These are phyloP conservation scores for Spodoptera exigua DNA, from an alignment of 2,888 invertebrate species.

Conservation along the genomic window DNA sequence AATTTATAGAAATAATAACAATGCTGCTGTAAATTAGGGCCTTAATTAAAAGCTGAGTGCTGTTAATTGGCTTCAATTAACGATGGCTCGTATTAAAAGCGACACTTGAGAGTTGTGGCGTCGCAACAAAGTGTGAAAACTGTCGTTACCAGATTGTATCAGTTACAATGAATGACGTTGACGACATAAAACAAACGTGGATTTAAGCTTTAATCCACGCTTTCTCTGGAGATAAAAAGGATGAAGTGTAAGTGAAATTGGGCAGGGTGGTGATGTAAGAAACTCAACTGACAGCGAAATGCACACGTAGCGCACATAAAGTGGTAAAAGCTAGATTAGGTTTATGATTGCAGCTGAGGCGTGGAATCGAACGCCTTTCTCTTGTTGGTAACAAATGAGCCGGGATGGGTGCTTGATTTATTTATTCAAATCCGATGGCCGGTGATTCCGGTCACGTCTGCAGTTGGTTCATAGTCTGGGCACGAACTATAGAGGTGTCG, in stretches of 20 bases:
- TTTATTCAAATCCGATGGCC: slow-evolving; percentile 83
- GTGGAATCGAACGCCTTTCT: slow-evolving; percentile 84
- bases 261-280: slow-evolving; percentile 46
- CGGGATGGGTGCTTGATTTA: slow-evolving; percentile 79
- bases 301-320: slow-evolving; percentile 70
- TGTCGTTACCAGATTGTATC: slow-evolving; percentile 63
- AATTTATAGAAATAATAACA: slow-evolving; percentile 32
- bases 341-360: slow-evolving; percentile 74
- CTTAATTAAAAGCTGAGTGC: slow-evolving; percentile 54
- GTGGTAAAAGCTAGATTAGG: slow-evolving; percentile 79
- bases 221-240: slow-evolving; percentile 80
- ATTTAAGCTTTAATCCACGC: slow-evolving; percentile 65
- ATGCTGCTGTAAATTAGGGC: slow-evolving; percentile 52
- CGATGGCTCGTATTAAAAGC: slow-evolving; percentile 45
- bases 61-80: slow-evolving; percentile 64
- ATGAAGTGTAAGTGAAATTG: slow-evolving; percentile 67
- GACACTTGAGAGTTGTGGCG: slow-evolving; percentile 30
- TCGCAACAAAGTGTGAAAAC: slow-evolving; percentile 64
- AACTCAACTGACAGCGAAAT: slow-evolving; percentile 62
- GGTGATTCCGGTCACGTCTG: slow-evolving; percentile 79
- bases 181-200: slow-evolving; percentile 58
- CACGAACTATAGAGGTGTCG: slow-evolving; percentile 74
- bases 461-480: slow-evolving; percentile 70
- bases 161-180: slow-evolving; percentile 55
- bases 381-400: slow-evolving; percentile 81